Evolutionary conservation across 2,113 vertebrate species (phyloP).

Genomic region (Melierax canorus): DNA sequence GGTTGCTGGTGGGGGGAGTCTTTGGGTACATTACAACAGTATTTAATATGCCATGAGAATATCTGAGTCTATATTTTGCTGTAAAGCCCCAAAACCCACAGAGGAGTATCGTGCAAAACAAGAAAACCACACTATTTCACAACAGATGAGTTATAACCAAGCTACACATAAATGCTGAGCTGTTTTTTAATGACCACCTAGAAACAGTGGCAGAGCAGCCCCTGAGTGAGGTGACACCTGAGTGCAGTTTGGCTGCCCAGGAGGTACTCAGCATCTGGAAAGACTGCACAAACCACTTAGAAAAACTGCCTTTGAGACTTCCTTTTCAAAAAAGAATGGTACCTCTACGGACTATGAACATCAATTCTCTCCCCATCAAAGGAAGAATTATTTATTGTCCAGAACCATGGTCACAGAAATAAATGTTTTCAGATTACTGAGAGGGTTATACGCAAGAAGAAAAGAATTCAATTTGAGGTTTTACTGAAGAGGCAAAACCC

Average conservation of each 20-base stretch:
- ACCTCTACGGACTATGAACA: accelerated
- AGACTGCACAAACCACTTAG: neutral
- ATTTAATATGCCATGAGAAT: neutral
- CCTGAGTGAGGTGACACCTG: neutral
- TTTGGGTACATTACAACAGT: neutral
- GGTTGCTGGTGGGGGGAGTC: neutral
- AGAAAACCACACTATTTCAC: neutral
- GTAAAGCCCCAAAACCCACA: neutral
- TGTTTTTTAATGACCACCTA: neutral
- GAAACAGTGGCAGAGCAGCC: neutral
- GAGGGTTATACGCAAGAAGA: neutral
- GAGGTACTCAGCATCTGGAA: neutral
- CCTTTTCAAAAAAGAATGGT: neutral
- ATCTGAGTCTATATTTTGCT: neutral
- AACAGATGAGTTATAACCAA: neutral
- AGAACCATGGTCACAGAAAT: neutral
- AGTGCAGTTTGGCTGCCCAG: neutral
- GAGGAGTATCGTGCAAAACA: neutral
- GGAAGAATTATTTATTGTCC: neutral
- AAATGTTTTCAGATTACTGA: neutral
- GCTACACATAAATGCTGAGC: neutral
- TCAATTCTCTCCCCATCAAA: accelerated
- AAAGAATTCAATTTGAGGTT: neutral
- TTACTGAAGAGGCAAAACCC: neutral
- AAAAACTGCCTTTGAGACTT: neutral